phyloP scores from a whole-genome alignment of 2,797 vertebrate species.

The Pseudochaenichthys georgianus region DNA sequence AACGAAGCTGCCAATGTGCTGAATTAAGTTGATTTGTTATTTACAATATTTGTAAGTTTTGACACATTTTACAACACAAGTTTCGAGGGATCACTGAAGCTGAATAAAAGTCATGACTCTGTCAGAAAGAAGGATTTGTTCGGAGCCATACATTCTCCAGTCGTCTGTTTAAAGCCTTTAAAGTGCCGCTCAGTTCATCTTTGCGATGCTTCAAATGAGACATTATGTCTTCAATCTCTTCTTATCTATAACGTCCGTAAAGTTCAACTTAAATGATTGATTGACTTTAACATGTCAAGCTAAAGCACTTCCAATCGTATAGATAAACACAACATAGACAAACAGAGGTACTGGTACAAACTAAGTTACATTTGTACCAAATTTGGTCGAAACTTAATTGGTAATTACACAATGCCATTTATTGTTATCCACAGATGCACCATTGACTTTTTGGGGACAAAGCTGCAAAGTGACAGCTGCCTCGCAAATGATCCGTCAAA shows the following conservation, averaged over 20 bases:
- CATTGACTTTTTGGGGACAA: too few species aligned
- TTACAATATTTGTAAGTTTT: slow-evolving; percentile 23
- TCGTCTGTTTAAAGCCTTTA: slow-evolving; percentile 4
- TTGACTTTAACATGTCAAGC: slow-evolving; percentile 7
- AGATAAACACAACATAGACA: slow-evolving; percentile 22
- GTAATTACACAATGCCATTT: too few species aligned
- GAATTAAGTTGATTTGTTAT: slow-evolving; percentile 26
- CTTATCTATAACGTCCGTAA: slow-evolving; percentile 20
- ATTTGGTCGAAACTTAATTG: too few species aligned
- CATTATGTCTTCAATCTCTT: slow-evolving; percentile 26
- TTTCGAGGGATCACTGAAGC: slow-evolving; percentile 6
- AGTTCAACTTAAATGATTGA: slow-evolving; percentile 25
- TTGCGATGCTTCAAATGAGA: slow-evolving; percentile 26
- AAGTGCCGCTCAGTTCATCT: slow-evolving; percentile 18
- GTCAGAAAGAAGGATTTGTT: slow-evolving; percentile 4
- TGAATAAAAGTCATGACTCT: slow-evolving; percentile 8
- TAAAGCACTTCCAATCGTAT: slow-evolving; percentile 3
- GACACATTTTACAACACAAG: background rate
- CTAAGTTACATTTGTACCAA: background rate
- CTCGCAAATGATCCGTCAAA: too few species aligned
- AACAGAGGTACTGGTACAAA: slow-evolving; percentile 1
- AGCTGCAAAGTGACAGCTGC: too few species aligned
- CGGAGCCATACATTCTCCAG: slow-evolving; percentile 13
- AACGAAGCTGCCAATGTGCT: slow-evolving; percentile 20
- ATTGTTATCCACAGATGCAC: too few species aligned